Percentiles rank a stretch among this genome's conserved stretches.
Evolutionary conservation across 2,888 invertebrate species (phyloP).

Genomic region (Arrhopalites spinosus): DNA sequence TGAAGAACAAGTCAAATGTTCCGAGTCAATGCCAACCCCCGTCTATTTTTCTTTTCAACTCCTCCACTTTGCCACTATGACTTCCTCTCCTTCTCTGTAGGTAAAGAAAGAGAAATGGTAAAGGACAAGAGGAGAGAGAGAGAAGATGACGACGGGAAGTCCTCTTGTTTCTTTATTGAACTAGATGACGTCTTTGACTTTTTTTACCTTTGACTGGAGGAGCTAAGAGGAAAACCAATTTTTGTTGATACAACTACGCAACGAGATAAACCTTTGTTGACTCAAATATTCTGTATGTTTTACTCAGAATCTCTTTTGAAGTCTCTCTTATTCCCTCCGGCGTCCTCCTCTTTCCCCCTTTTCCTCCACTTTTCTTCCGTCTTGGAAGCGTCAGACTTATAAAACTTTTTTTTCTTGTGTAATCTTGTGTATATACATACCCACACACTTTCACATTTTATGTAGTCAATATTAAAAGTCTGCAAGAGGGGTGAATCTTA

Average conservation of each 20-base stretch:
- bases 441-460: too few relatives aligned
- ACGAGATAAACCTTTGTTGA: conserved; percentile 1
- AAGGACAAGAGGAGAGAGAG: neutral
- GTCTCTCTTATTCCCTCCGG: neutral
- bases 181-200: neutral
- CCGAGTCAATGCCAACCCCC: neutral
- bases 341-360: neutral
- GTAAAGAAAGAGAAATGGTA: neutral
- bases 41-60: neutral
- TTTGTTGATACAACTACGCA: neutral
- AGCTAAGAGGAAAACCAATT: neutral
- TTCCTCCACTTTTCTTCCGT: neutral
- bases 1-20: too few relatives aligned
- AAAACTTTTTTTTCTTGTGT: too few relatives aligned
- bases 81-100: neutral
- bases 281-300: neutral
- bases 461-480: too few relatives aligned
- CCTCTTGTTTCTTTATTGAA: neutral
- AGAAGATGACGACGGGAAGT: neutral
- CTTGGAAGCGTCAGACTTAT: too few relatives aligned
- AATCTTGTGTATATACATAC: too few relatives aligned
- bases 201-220: neutral
- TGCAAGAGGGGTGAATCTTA: too few relatives aligned
- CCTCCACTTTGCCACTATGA: neutral
- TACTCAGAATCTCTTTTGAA: neutral